phyloP scores from a whole-genome alignment of 2,797 vertebrate species.

The Sebastes cheni region DNA sequence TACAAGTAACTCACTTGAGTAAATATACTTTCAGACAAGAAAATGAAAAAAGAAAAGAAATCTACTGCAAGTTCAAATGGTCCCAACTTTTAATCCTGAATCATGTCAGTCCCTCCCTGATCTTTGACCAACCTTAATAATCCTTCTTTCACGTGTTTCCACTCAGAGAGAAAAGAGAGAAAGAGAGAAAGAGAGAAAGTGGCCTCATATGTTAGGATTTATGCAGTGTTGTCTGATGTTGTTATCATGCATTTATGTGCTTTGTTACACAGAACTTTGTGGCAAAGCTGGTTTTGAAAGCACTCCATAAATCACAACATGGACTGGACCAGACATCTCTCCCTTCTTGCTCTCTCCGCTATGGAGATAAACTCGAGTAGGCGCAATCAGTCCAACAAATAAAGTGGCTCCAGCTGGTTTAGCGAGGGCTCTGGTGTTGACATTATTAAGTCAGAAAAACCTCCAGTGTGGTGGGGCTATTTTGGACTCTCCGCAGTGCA shows the following conservation, averaged over 20 bases:
- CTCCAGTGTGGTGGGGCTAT: slow-evolving; percentile 69
- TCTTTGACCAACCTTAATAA: slow-evolving; percentile 11
- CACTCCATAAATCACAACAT: slow-evolving; percentile 50
- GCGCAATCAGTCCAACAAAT: slow-evolving; percentile 73
- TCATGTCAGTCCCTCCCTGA: background rate
- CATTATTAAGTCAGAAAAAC: slow-evolving; percentile 72
- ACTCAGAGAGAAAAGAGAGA: too few species aligned
- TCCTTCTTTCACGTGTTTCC: slow-evolving; percentile 38
- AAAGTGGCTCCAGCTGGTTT: slow-evolving; percentile 76
- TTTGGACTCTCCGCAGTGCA: slow-evolving; percentile 62
- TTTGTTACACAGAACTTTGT: slow-evolving; percentile 38
- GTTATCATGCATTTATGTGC: slow-evolving; percentile 51
- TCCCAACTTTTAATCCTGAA: background rate
- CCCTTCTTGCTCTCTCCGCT: slow-evolving; percentile 17
- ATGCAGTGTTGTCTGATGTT: slow-evolving; percentile 41
- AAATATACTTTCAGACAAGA: background rate
- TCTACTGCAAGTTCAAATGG: background rate
- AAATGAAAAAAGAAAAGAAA: background rate
- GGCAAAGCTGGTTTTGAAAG: slow-evolving; percentile 33
- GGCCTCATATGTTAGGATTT: slow-evolving; percentile 41
- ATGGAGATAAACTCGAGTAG: slow-evolving; percentile 70
- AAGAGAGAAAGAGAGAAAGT: background rate
- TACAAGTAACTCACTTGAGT: background rate
- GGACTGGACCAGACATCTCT: slow-evolving; percentile 36
- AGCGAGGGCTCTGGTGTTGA: slow-evolving; percentile 66